Conservation (phyloP, 2,888 invertebrate species). For the Bedellia somnulentella region DNA sequence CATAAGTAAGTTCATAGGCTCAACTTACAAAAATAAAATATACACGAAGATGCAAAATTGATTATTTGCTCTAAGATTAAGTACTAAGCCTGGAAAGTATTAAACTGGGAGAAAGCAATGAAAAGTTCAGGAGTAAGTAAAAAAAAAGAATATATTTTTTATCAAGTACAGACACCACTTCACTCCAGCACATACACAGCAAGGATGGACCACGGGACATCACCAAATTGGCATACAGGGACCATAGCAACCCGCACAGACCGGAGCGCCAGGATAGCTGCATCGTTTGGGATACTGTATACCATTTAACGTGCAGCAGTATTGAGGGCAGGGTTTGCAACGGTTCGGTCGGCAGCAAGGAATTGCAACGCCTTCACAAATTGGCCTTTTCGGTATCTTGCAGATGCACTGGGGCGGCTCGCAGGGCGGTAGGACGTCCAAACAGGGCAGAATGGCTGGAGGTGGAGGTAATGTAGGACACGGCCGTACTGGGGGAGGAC, state of each 20-base stretch:
- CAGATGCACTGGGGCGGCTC: conserved; percentile 28
- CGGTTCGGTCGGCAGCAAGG: conserved; percentile 54
- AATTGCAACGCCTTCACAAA: conserved; percentile 41
- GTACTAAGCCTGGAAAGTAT: no score
- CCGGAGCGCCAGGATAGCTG: conserved; percentile 42
- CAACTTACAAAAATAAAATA: no score
- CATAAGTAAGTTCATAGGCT: no score
- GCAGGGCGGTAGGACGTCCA: conserved; percentile 42
- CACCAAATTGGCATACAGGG: conserved; percentile 51
- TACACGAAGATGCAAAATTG: no score
- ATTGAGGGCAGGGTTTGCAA: conserved; percentile 59
- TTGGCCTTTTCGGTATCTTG: conserved; percentile 20
- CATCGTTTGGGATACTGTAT: conserved; percentile 34
- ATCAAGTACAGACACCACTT: no score
- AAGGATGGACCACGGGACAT: no score
- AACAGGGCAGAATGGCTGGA: conserved; percentile 29
- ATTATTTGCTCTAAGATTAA: no score
- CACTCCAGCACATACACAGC: no score
- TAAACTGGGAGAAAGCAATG: no score
- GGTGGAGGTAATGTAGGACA: conserved; percentile 33
- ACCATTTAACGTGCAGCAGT: conserved; percentile 38
- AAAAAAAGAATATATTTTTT: no score
- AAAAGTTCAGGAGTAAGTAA: no score
- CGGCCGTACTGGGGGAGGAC: conserved; percentile 45
- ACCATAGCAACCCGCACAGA: conserved; percentile 32